These are phyloP conservation scores for Nematostella vectensis DNA, from an alignment of 92 coral and sea anemone species.

Conservation along the genomic window DNA sequence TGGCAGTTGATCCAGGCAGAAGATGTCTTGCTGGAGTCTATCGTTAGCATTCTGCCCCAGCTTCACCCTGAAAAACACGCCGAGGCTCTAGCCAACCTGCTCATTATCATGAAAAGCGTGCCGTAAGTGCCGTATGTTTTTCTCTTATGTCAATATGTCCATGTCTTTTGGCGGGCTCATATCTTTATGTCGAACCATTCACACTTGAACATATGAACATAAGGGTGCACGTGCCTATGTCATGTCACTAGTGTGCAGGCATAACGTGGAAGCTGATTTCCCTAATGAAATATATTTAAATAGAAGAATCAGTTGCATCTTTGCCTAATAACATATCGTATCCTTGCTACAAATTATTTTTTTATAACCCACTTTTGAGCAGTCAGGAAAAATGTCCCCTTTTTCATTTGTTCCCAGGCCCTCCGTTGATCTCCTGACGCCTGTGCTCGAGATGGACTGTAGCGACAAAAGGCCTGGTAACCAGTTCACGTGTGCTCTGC, in stretches of 20 bases:
- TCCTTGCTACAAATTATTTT: no score
- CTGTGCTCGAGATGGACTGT: slow-evolving; percentile 90
- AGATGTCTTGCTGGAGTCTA: slow-evolving; percentile 79
- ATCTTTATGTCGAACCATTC: no score
- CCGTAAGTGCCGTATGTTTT: slow-evolving; percentile 62
- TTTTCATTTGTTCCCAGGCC: slow-evolving; percentile 33
- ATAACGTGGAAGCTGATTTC: no score
- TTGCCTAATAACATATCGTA: no score
- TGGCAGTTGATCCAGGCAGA: slow-evolving; percentile 99
- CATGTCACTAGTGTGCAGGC: no score
- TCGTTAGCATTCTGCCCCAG: slow-evolving; percentile 72
- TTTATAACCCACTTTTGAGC: no score
- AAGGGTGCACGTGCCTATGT: no score
- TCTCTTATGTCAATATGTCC: not conserved
- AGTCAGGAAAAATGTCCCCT: no score
- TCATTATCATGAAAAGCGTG: slow-evolving; percentile 84
- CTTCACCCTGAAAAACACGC: slow-evolving; percentile 72
- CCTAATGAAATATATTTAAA: no score
- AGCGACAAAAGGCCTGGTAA: slow-evolving; percentile 91
- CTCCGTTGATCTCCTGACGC: slow-evolving; percentile 69
- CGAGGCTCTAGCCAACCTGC: slow-evolving; percentile 85
- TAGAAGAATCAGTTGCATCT: no score
- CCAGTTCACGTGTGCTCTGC: slow-evolving; percentile 72
- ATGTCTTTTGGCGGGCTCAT: not conserved
- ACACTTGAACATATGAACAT: no score